Percentiles rank a stretch among this genome's conserved stretches.
These are phyloP conservation scores for Tethya wilhelma DNA, from an alignment of 37 sponge, comb jelly and placozoan species.

Conservation along the genomic window DNA sequence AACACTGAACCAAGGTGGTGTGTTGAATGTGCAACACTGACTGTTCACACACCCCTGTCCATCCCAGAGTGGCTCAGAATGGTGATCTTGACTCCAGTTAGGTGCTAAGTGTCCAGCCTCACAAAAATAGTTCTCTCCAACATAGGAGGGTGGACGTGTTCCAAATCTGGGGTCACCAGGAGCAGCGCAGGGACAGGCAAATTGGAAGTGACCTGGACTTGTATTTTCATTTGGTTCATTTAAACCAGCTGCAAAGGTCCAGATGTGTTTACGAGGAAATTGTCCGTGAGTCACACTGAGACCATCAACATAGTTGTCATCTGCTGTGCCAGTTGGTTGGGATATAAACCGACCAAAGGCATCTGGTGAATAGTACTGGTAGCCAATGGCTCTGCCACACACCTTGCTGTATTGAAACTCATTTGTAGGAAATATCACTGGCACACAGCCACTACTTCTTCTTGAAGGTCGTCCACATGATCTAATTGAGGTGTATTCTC, in stretches of 20 bases:
- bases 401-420: neutral
- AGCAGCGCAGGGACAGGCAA: conserved; percentile 13
- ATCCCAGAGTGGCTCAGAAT: conserved; percentile 37
- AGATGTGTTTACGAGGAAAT: conserved; percentile 33
- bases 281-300: conserved; percentile 1
- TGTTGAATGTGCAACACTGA: conserved; percentile 4
- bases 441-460: neutral
- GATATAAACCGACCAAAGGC: neutral
- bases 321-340: neutral
- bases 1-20: conserved; percentile 11
- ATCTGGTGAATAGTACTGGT: neutral
- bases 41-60: conserved; percentile 22
- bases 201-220: neutral
- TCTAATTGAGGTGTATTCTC: too few species aligned
- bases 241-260: conserved; percentile 24
- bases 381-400: neutral
- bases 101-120: too few species aligned
- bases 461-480: too few species aligned
- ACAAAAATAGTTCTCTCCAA: conserved; percentile 33
- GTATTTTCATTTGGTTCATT: too few species aligned
- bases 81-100: too few species aligned
- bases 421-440: neutral
- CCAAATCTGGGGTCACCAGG: neutral
- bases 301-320: conserved; percentile 15
- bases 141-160: conserved; percentile 17